Base-by-base conservation (phyloP, 1,140 invertebrate species). In the Tetragonula clypearis region DNA sequence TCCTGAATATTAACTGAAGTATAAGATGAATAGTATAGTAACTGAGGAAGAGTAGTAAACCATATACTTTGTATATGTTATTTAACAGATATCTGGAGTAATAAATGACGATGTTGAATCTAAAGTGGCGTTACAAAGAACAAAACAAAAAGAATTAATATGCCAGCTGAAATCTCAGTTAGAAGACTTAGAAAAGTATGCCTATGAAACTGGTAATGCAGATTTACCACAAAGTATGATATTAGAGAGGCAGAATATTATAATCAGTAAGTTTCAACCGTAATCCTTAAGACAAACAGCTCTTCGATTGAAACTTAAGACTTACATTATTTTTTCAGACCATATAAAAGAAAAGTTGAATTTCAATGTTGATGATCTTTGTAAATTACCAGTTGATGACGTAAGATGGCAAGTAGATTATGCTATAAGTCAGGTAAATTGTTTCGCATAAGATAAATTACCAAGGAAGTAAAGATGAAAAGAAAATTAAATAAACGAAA, bases 121-220 rank as follows among this genome's bases (percentile, higher is more conserved):
- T 19, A 96, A 96, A 92, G 95, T 97, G 91, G 95, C 95, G 86
- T 91, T 96, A 81, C 96, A 98, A 92, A 95, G 96, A 90, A 95
- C 95, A 35, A 97, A 97, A 93, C 97, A 99, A 93, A 96, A 96
- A 87, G 97, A 98, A 92, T 95, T 99, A 26, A 99, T 99, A 77
- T 96, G 97, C 87, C 97, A 99, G 92, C 95, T 99, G 11, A 99
- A 99, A 94, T 95, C 96, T 14, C 99, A 99, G 94, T 93, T 99
- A 26, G 97, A 98, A 93, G 99, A 99, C 92, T 95, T 99, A 58
- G 99, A 99, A 94, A 97, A 97, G 60, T 99, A 99, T 95, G 98
- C 98, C 1, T 99, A 99, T 95, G 98, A 99, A 95, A 98, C 97
- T 78, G 98, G 97, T 56, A 96, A 97, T 90, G 97, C 97, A 55